Base-by-base conservation (phyloP, 2,113 vertebrate species). In the Nibea coibor region DNA sequence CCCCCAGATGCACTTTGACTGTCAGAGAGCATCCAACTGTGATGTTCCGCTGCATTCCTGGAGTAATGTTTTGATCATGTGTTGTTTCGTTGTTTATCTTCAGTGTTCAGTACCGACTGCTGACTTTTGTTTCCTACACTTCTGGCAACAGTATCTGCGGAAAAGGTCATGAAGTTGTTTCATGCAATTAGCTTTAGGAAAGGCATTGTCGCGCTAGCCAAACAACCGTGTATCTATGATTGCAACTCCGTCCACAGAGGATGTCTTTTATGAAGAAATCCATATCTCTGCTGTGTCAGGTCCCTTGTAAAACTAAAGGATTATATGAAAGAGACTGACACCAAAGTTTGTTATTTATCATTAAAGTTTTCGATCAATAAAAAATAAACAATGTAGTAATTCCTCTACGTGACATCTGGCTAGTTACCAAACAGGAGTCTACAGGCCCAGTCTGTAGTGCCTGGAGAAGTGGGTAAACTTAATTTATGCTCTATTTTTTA, bases 1-100 rank as follows among this genome's bases (percentile, higher is more conserved):
- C 16, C 58, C 62, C 57, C 45, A 50, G 76, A 70, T 72, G 24
- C 50, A 26, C 58, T 70, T 69, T 81, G 20, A 48, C 71, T 50
- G 19, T 26, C 15, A 11, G 51, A 48, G 57, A 53, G 79, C 35
- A 24, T n/a, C 54, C 1, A 0, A 31, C 19, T 86, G 51, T 39
- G 58, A 70, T 69, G 47, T 19, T 54, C 54, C 72, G 35, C 22
- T 58, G 50, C 17, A 56, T 74, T 57, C 53, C 3, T 1, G 14
- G 31, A 54, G 50, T 20, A 50, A 15, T 51, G 31, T 54, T 82
- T 68, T 64, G 67, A 78, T 79, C 67, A 39, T 22, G 48, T 17
- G 22, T 56, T 54, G 31, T 48, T 54, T 39, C 53, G 28, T 47
- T 62, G 35, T 59, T 68, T 39, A 61, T 35, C 26, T 64, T 56